These are phyloP conservation scores for Calliopum simillimum DNA, from an alignment of 2,888 invertebrate species.

Conservation along the genomic window DNA sequence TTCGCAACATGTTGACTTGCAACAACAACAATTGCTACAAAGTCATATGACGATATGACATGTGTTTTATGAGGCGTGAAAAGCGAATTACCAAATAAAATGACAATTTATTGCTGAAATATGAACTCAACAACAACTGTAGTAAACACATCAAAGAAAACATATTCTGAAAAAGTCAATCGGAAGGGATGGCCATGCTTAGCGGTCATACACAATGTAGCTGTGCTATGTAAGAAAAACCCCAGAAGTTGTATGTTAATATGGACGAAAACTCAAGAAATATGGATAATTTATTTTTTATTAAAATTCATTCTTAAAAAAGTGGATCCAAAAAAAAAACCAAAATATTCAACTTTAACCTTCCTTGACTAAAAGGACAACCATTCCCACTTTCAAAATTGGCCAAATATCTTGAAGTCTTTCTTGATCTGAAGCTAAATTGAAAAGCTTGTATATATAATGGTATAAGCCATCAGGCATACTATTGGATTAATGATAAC, in stretches of 20 bases:
- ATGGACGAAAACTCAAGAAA: neutral
- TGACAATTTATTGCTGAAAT: constrained; percentile 24
- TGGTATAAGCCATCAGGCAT: too few relatives aligned
- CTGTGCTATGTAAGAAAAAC: neutral
- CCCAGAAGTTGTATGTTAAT: neutral
- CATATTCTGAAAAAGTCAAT: neutral
- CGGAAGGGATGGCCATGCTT: too few relatives aligned
- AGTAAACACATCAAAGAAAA: constrained; percentile 15
- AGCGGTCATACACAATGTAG: too few relatives aligned
- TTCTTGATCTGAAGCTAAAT: too few relatives aligned
- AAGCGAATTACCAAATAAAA: constrained; percentile 36
- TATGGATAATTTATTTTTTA: neutral
- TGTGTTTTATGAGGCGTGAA: constrained; percentile 44
- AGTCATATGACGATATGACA: constrained; percentile 41
- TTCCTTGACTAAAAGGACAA: too few relatives aligned
- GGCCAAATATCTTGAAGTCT: too few relatives aligned
- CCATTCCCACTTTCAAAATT: too few relatives aligned
- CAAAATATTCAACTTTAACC: too few relatives aligned
- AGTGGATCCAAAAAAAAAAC: too few relatives aligned
- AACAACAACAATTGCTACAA: constrained; percentile 30
- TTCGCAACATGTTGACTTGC: constrained; percentile 3
- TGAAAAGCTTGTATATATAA: too few relatives aligned
- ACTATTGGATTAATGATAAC: too few relatives aligned
- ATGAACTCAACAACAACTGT: neutral
- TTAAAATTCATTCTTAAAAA: too few relatives aligned